Conservation (phyloP, 2,888 invertebrate species). For the Sarcophaga variegata region DNA sequence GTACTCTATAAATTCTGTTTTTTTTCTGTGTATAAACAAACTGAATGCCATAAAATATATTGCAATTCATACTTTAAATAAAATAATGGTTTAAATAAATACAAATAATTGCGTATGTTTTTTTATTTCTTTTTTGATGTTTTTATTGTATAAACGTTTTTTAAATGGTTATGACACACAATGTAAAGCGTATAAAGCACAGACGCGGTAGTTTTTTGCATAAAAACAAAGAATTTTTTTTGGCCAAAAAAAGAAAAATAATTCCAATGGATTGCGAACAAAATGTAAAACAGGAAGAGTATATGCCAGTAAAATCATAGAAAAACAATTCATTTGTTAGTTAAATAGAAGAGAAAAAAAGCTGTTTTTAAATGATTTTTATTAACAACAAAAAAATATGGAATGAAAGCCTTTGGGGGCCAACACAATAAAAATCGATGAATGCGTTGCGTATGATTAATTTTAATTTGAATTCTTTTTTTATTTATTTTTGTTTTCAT, state of each 20-base stretch:
- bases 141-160: slow-evolving; percentile 16
- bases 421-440: too few species aligned
- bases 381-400: too few species aligned
- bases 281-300: not conserved
- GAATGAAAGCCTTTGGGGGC: too few species aligned
- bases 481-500: too few species aligned
- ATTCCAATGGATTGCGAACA: not conserved
- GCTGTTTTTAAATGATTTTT: too few species aligned
- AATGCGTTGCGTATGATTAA: too few species aligned
- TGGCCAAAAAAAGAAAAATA: not conserved
- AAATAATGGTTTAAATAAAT: not conserved
- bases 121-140: not conserved
- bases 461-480: too few species aligned
- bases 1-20: too few species aligned
- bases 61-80: not conserved
- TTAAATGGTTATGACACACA: slow-evolving; percentile 18
- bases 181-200: not conserved
- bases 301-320: not conserved
- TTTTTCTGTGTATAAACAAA: not conserved
- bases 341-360: not conserved
- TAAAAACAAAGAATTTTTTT: not conserved
- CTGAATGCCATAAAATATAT: not conserved
- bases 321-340: not conserved
- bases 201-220: not conserved
- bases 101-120: not conserved